Percentiles rank a stretch among this genome's conserved stretches.
Conservation (phyloP, 64 coral and sea anemone genomes). For the Stylophora pistillata region DNA sequence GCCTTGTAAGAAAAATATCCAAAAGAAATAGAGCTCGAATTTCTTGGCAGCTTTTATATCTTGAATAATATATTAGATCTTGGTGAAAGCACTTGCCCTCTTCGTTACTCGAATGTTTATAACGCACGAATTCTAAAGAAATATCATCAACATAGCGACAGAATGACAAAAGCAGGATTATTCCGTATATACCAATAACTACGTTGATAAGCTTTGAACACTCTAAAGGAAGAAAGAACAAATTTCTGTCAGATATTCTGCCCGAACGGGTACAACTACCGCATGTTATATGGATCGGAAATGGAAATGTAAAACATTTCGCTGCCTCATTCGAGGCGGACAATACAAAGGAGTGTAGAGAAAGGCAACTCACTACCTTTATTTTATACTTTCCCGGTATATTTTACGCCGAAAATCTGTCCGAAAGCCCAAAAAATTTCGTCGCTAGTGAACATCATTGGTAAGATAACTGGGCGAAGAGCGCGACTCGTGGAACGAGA, state of each 20-base stretch:
- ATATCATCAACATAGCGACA: slow-evolving; percentile 4
- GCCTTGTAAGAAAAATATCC: slow-evolving; percentile 44
- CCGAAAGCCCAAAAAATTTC: background rate
- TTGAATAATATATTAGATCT: slow-evolving; percentile 95
- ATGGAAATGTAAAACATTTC: background rate
- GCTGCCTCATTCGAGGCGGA: background rate
- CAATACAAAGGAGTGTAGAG: background rate
- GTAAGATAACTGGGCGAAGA: background rate
- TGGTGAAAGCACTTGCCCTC: slow-evolving; percentile 30
- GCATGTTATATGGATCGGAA: slow-evolving; percentile 39
- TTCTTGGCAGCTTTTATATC: slow-evolving; percentile 86
- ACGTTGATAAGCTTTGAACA: background rate
- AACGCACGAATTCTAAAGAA: slow-evolving; percentile 10
- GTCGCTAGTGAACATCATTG: background rate
- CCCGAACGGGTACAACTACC: slow-evolving; percentile 34
- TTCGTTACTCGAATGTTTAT: slow-evolving; percentile 41
- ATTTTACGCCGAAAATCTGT: background rate
- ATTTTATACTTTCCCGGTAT: background rate
- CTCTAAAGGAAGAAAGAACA: background rate
- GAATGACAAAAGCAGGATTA: slow-evolving; percentile 28
- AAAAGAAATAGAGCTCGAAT: slow-evolving; percentile 70
- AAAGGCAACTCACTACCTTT: background rate
- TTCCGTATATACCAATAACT: background rate
- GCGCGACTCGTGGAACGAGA: background rate
- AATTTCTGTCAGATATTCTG: slow-evolving; percentile 26